These are phyloP conservation scores for Aleiodes leptofemur DNA, from an alignment of 2,888 invertebrate species.

Conservation along the genomic window DNA sequence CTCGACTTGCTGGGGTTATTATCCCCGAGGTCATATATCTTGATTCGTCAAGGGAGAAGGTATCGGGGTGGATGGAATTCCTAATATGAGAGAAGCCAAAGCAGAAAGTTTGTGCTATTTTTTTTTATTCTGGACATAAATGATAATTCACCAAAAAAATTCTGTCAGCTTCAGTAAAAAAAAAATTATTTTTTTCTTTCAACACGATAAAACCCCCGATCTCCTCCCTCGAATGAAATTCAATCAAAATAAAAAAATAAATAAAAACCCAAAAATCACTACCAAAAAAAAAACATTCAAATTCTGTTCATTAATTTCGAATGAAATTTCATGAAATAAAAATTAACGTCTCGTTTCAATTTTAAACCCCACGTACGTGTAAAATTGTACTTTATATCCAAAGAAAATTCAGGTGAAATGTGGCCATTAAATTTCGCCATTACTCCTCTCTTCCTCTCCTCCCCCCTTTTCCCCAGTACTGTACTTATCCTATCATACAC, in stretches of 20 bases:
- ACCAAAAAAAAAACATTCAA: too few species aligned
- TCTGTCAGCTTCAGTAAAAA: too few species aligned
- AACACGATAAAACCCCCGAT: too few species aligned
- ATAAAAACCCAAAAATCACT: too few species aligned
- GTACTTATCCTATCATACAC: slow-evolving; percentile 24
- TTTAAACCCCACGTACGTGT: neutral
- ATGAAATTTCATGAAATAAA: neutral
- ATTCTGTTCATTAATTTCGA: too few species aligned
- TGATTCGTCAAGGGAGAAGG: neutral
- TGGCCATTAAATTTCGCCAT: neutral
- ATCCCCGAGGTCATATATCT: slow-evolving; percentile 3
- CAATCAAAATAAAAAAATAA: too few species aligned
- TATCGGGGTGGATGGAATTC: neutral
- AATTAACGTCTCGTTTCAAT: slow-evolving; percentile 21
- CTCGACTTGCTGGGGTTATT: slow-evolving; percentile 15
- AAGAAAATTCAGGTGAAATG: slow-evolving; percentile 2
- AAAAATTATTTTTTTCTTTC: too few species aligned
- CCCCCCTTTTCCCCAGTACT: neutral
- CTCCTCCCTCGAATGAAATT: too few species aligned
- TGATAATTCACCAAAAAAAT: too few species aligned
- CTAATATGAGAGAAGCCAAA: neutral
- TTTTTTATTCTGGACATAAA: too few species aligned
- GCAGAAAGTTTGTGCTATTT: too few species aligned
- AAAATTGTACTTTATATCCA: slow-evolving; percentile 21
- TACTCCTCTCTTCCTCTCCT: neutral